phyloP scores from a whole-genome alignment of 2,888 invertebrate species.

The Perizoma flavofasciatum region DNA sequence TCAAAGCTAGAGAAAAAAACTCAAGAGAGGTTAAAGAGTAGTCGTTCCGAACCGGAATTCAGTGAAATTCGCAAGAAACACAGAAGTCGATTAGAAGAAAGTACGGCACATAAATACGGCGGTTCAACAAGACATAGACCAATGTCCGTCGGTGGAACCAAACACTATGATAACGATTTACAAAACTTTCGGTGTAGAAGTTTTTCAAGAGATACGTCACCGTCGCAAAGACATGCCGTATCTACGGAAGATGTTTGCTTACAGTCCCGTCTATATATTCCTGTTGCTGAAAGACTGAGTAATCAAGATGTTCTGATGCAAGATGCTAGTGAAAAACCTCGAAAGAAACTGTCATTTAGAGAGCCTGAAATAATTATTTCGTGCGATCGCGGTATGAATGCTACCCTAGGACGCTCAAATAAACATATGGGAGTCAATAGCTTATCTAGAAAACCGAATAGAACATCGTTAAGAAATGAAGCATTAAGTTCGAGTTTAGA shows the following conservation, averaged over 20 bases:
- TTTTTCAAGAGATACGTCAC: constrained; percentile 55
- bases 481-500: constrained; percentile 78
- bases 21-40: constrained; percentile 65
- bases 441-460: constrained; percentile 63
- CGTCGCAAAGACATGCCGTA: constrained; percentile 59
- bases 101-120: constrained; percentile 48
- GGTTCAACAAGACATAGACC: constrained; percentile 59
- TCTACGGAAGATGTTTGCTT: constrained; percentile 71
- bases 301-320: constrained; percentile 58
- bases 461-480: constrained; percentile 61
- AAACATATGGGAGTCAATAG: constrained; percentile 77
- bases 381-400: constrained; percentile 53
- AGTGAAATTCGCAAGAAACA: constrained; percentile 65
- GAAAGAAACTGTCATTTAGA: constrained; percentile 94
- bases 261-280: constrained; percentile 72
- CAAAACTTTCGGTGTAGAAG: constrained; percentile 54
- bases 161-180: constrained; percentile 62
- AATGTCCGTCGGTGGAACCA: constrained; percentile 68
- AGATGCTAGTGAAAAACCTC: constrained; percentile 84
- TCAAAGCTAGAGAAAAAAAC: constrained; percentile 74
- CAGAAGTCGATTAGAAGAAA: constrained; percentile 65
- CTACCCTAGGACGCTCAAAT: constrained; percentile 67
- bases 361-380: constrained; percentile 88
- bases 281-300: constrained; percentile 68
- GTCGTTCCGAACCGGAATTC: constrained; percentile 73